Percentiles rank a stretch among this genome's conserved stretches.
These are phyloP conservation scores for Serripes groenlandicus DNA, from an alignment of 2,888 invertebrate genomes.

Conservation along the genomic window DNA sequence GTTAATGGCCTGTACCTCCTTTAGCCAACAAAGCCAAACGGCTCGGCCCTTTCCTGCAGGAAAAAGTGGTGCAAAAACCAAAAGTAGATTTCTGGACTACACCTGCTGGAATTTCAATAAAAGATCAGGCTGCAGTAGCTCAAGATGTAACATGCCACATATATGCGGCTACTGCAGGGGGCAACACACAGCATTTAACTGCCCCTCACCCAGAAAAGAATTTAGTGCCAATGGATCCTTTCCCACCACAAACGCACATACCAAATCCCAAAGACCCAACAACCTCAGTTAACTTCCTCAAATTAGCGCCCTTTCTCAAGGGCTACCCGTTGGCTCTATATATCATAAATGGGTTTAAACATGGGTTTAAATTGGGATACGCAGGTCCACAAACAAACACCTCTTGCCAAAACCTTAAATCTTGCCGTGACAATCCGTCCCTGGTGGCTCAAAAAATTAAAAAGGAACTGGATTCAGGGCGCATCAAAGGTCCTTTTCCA, in stretches of 20 bases:
- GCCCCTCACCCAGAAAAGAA: too few species aligned
- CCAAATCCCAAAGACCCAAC: too few species aligned
- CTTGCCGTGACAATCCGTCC: constrained; percentile 17
- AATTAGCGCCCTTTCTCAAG: background rate
- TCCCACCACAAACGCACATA: background rate
- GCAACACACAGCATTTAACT: constrained; percentile 21
- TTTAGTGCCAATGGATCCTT: constrained; percentile 2
- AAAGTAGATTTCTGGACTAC: constrained; percentile 12
- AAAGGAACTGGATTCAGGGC: constrained; percentile 6
- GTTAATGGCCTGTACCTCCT: constrained; percentile 39
- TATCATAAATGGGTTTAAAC: constrained; percentile 21
- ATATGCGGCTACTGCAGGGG: constrained; percentile 37
- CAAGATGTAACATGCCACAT: constrained; percentile 19
- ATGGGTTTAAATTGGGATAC: constrained; percentile 30
- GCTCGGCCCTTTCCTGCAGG: background rate
- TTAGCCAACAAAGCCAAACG: too few species aligned
- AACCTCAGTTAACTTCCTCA: background rate
- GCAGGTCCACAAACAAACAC: background rate
- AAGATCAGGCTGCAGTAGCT: background rate
- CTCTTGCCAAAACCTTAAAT: constrained; percentile 16
- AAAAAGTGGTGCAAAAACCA: too few species aligned
- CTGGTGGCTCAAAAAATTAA: constrained; percentile 7
- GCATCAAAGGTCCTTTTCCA: constrained; percentile 31
- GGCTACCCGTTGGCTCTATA: too few species aligned
- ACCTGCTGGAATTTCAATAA: constrained; percentile 42